A percentile compares a stretch with the other conserved stretches of the same genome.
These are phyloP conservation scores for Drosophila punjabiensis DNA, from an alignment of 1,140 invertebrate species.

Conservation along the genomic window DNA sequence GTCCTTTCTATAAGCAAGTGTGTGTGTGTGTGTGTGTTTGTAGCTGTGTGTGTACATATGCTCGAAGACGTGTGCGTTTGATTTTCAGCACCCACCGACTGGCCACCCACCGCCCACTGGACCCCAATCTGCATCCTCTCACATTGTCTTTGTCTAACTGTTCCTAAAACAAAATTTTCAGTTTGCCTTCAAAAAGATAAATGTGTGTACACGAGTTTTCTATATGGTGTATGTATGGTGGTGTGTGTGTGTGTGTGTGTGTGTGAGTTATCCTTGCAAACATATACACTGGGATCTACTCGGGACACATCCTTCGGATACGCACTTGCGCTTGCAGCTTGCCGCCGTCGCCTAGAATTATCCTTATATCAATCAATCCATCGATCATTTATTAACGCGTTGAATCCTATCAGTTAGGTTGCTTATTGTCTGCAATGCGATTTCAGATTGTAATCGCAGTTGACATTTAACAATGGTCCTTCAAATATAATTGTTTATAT, in stretches of 20 bases:
- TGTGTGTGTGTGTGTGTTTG: conserved; percentile 5
- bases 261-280: conserved; percentile 33
- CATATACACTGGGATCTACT: conserved; percentile 22
- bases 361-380: conserved; percentile 15
- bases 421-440: conserved; percentile 10
- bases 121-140: conserved; percentile 36
- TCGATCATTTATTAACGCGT: conserved; percentile 30
- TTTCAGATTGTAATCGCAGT: conserved; percentile 1
- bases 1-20: conserved; percentile 16
- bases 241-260: neutral
- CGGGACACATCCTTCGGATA: conserved; percentile 16
- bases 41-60: conserved; percentile 28
- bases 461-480: conserved; percentile 19
- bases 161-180: conserved; percentile 78
- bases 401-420: conserved; percentile 15
- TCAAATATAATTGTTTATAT: neutral
- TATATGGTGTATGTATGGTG: conserved; percentile 5
- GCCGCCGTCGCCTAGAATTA: conserved; percentile 3
- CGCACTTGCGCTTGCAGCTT: conserved; percentile 23
- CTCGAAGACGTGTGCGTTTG: conserved; percentile 57
- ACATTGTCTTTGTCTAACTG: conserved; percentile 68
- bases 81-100: conserved; percentile 51
- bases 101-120: conserved; percentile 18
- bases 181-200: conserved; percentile 61
- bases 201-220: conserved; percentile 44